These are phyloP conservation scores for Axinella damicornis DNA, from an alignment of 37 sponge, comb jelly and placozoan genomes.

Conservation along the genomic window DNA sequence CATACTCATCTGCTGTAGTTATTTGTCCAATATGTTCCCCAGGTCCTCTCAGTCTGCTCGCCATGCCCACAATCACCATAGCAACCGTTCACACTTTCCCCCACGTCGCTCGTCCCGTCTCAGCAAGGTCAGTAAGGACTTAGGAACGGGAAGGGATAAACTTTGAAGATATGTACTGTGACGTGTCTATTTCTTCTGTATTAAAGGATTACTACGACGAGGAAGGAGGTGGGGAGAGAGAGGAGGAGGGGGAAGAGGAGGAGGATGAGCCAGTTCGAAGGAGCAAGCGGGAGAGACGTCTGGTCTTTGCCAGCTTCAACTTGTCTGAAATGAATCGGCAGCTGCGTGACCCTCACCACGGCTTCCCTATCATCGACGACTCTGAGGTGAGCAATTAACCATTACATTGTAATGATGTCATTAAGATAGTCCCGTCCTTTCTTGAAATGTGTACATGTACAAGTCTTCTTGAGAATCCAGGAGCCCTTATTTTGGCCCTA, in stretches of 20 bases:
- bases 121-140: background rate
- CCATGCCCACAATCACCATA: too few relatives aligned
- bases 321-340: conserved; percentile 58
- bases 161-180: background rate
- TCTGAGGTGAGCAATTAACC: conserved; percentile 25
- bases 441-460: too few relatives aligned
- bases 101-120: too few relatives aligned
- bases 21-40: too few relatives aligned
- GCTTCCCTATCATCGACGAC: conserved; percentile 11
- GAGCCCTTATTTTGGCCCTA: too few relatives aligned
- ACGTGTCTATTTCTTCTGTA: background rate
- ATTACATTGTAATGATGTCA: background rate
- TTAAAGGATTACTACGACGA: background rate
- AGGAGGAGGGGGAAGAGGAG: conserved; percentile 3
- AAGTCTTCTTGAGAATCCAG: too few relatives aligned
- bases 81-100: too few relatives aligned
- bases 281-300: conserved; percentile 76
- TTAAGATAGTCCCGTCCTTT: background rate
- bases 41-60: too few relatives aligned
- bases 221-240: background rate
- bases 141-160: background rate
- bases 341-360: conserved; percentile 22
- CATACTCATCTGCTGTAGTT: too few relatives aligned
- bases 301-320: conserved; percentile 74
- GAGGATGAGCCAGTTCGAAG: conserved; percentile 21